A percentile compares a stretch with the other conserved stretches of the same genome.
Evolutionary conservation across 2,797 vertebrate genomes (phyloP).

Genomic region (Aviceda leuphotes): DNA sequence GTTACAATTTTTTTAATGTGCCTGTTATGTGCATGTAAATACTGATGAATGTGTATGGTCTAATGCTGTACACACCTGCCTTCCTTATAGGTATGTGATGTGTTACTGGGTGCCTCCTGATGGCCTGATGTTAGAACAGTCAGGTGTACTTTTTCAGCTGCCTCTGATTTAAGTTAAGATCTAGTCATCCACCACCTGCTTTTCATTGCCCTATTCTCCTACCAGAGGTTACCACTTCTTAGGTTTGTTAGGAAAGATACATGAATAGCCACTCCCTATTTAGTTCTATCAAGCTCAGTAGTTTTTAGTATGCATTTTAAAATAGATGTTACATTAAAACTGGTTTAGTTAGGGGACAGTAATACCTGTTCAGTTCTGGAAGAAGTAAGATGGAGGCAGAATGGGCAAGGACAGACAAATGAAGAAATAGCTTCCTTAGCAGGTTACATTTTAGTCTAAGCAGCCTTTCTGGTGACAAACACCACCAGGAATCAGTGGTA

Average conservation of each 20-base stretch:
- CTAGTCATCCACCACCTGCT: neutral
- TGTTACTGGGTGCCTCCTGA: neutral
- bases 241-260: neutral
- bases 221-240: neutral
- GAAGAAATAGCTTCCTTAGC: neutral
- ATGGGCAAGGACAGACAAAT: neutral
- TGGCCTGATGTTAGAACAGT: neutral
- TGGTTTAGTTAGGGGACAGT: neutral
- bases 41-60: neutral
- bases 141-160: neutral
- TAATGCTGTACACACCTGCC: neutral
- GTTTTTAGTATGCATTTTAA: neutral
- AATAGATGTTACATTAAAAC: neutral
- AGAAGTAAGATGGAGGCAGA: neutral
- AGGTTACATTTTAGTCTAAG: neutral
- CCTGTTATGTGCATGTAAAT: neutral
- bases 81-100: neutral
- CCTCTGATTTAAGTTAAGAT: neutral
- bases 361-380: neutral
- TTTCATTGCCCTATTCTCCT: neutral
- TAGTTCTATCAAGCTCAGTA: neutral
- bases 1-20: neutral
- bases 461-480: neutral
- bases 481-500: neutral
- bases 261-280: neutral